Evolutionary conservation across 1,140 invertebrate genomes (phyloP).

Genomic region (Platorchestia sp.): DNA sequence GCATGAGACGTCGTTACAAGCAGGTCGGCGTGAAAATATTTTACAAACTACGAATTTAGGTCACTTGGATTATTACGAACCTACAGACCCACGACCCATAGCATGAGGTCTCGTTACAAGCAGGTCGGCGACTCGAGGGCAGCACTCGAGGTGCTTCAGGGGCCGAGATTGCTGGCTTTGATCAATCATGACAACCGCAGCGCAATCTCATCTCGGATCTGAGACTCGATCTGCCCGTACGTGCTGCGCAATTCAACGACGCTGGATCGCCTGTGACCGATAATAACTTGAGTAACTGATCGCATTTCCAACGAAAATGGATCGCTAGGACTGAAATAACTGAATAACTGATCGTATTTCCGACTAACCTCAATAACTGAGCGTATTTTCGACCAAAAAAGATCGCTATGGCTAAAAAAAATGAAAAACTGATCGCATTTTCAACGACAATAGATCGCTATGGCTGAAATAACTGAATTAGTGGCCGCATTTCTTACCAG

Average conservation of each 20-base stretch:
- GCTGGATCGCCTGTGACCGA: background rate
- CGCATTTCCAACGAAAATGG: background rate
- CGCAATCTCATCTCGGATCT: conserved; percentile 6
- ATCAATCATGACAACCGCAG: conserved; percentile 28
- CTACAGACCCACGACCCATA: background rate
- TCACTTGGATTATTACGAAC: background rate
- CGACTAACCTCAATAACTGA: too few relatives aligned
- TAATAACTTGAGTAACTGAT: background rate
- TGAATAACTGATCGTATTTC: too few relatives aligned
- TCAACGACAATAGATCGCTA: too few relatives aligned
- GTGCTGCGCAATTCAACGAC: background rate
- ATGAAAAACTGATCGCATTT: too few relatives aligned
- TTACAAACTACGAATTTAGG: background rate
- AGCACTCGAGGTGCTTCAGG: background rate
- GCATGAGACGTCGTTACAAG: background rate
- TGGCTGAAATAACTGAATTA: too few relatives aligned
- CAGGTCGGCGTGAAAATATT: too few relatives aligned
- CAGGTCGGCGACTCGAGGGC: background rate
- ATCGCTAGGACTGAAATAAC: too few relatives aligned
- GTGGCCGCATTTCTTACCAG: too few relatives aligned
- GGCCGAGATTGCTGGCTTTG: conserved; percentile 17
- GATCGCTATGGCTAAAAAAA: too few relatives aligned
- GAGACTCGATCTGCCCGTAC: background rate
- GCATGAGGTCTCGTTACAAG: background rate
- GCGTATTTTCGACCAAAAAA: too few relatives aligned